A percentile compares a stretch with the other conserved stretches of the same genome.
Evolutionary conservation across 1,140 invertebrate genomes (phyloP).

Genomic region (Paraescarpia echinospica): DNA sequence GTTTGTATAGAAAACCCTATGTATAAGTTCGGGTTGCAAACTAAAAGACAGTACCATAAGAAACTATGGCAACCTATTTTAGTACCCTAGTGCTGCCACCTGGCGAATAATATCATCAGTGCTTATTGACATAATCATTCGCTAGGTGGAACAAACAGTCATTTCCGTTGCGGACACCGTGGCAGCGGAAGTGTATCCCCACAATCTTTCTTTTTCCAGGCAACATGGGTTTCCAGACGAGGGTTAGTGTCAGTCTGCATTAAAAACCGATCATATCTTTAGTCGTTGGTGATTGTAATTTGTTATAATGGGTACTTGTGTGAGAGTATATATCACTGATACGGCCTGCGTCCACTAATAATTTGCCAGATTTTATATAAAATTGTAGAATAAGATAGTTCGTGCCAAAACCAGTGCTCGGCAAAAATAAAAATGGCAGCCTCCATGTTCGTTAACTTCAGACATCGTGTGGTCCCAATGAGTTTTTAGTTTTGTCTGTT

Average conservation of each 20-base stretch:
- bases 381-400: background rate
- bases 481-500: background rate
- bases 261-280: background rate
- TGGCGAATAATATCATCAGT: background rate
- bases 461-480: background rate
- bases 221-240: constrained; percentile 19
- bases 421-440: background rate
- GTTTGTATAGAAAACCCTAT: background rate
- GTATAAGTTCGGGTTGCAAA: background rate
- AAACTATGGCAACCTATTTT: background rate
- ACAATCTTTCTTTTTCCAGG: constrained; percentile 18
- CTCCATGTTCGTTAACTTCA: background rate
- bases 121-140: background rate
- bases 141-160: background rate
- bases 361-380: background rate
- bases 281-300: background rate
- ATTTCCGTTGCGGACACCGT: constrained; percentile 5
- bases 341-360: background rate
- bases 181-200: constrained; percentile 13
- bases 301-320: background rate
- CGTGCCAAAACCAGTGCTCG: background rate
- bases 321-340: background rate
- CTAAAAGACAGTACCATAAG: background rate
- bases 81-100: background rate
- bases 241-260: background rate